Percentiles rank a stretch among this genome's conserved stretches.
Evolutionary conservation across 2,113 vertebrate species (phyloP).

Genomic region (Hippolais icterina): DNA sequence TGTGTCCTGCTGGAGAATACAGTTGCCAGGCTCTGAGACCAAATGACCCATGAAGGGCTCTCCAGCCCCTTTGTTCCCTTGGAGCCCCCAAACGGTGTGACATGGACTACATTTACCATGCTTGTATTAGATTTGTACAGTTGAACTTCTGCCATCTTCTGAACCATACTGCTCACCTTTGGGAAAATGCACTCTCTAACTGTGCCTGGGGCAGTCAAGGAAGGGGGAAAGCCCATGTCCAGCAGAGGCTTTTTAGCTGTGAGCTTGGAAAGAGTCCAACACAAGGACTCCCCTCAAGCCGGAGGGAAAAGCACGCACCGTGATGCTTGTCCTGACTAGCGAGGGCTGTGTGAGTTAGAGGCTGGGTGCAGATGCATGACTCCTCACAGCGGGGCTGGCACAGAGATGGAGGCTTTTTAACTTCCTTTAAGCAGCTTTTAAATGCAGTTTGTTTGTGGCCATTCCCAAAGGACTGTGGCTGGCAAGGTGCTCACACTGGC

Average conservation of each 20-base stretch:
- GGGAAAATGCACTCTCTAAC: background rate
- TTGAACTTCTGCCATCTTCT: background rate
- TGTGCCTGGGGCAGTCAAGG: background rate
- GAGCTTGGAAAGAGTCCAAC: constrained; percentile 11
- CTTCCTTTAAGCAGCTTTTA: background rate
- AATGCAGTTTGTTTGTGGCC: background rate
- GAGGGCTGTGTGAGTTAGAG: background rate
- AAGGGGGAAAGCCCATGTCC: background rate
- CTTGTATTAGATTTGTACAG: background rate
- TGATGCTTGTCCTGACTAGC: background rate
- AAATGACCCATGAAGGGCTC: background rate
- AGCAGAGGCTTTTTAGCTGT: background rate
- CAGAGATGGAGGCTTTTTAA: background rate
- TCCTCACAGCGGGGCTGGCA: background rate
- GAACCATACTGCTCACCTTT: background rate
- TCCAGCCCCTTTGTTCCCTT: background rate
- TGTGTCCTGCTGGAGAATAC: background rate
- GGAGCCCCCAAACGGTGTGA: background rate
- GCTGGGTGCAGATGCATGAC: background rate
- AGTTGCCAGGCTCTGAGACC: background rate
- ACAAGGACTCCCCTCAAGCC: background rate
- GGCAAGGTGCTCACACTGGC: background rate
- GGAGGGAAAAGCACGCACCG: background rate
- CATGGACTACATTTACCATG: background rate
- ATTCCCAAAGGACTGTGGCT: background rate